A percentile compares a stretch with the other conserved stretches of the same genome.
phyloP scores from a whole-genome alignment of 2,888 invertebrate genomes.

The Chloroclysta siterata region DNA sequence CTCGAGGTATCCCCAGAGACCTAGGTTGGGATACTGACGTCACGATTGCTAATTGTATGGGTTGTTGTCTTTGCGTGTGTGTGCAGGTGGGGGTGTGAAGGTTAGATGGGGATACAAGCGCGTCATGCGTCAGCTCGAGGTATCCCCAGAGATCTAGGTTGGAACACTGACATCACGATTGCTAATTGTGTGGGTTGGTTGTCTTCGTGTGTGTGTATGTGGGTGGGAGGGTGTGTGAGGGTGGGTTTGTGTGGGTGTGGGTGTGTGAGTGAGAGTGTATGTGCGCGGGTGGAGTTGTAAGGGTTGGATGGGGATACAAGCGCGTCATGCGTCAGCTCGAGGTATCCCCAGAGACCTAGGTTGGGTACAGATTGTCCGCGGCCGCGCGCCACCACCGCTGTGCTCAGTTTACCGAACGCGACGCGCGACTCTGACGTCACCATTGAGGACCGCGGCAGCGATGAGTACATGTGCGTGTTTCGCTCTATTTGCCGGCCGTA shows the following conservation, averaged over 20 bases:
- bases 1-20: conserved; percentile 76
- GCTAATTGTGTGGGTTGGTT: conserved; percentile 70
- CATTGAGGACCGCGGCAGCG: conserved; percentile 89
- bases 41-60: conserved; percentile 47
- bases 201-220: conserved; percentile 84
- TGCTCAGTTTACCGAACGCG: conserved; percentile 89
- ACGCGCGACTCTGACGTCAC: conserved; percentile 86
- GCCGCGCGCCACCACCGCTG: conserved; percentile 52
- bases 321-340: conserved; percentile 23
- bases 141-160: conserved; percentile 90
- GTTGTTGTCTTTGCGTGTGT: neutral
- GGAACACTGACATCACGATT: conserved; percentile 85
- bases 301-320: conserved; percentile 20
- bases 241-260: neutral
- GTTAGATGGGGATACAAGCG: conserved; percentile 14
- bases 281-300: conserved; percentile 30
- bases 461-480: conserved; percentile 87
- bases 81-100: neutral
- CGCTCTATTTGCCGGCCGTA: conserved; percentile 91
- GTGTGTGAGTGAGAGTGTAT: conserved; percentile 84
- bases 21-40: conserved; percentile 92
- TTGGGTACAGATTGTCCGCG: conserved; percentile 96
- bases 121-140: conserved; percentile 19
- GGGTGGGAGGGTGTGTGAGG: conserved; percentile 32
- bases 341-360: conserved; percentile 88